phyloP scores from a whole-genome alignment of 2,888 invertebrate species.

The Petrolisthes manimaculis region DNA sequence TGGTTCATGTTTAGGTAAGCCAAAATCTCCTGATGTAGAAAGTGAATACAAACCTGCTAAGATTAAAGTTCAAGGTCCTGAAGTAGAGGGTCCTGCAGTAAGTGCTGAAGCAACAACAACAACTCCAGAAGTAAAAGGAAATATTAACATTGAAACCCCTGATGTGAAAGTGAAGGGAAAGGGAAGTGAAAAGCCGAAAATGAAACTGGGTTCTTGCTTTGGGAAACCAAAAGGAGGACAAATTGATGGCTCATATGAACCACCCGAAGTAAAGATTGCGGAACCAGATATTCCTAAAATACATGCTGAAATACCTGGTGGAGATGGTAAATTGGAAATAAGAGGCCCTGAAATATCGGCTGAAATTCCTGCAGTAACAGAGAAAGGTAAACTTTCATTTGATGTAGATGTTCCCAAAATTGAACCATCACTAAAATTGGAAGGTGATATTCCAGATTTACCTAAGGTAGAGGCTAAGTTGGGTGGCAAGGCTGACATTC shows the following conservation, averaged over 20 bases:
- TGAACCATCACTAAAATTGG: conserved; percentile 34
- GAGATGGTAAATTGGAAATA: conserved; percentile 10
- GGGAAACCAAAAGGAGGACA: conserved; percentile 38
- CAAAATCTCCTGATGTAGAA: conserved; percentile 32
- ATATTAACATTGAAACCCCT: conserved; percentile 15
- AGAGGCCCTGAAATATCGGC: conserved; percentile 12
- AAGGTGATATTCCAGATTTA: conserved; percentile 47
- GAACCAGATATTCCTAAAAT: conserved; percentile 8
- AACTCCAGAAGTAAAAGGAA: neutral
- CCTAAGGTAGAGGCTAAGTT: conserved; percentile 48
- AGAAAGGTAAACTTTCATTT: conserved; percentile 20
- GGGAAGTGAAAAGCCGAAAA: conserved; percentile 28
- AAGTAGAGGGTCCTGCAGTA: neutral
- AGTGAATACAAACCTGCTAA: conserved; percentile 33
- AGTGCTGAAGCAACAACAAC: conserved; percentile 9
- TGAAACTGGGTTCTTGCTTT: conserved; percentile 46
- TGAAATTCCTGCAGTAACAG: conserved; percentile 12
- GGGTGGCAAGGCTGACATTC: conserved; percentile 34
- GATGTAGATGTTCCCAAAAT: conserved; percentile 28
- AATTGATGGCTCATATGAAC: conserved; percentile 34
- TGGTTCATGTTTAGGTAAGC: conserved; percentile 51
- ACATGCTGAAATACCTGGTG: conserved; percentile 14
- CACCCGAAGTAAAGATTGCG: conserved; percentile 9
- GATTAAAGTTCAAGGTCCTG: conserved; percentile 26
- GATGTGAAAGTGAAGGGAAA: conserved; percentile 41